These are phyloP conservation scores for Oligia latruncula DNA, from an alignment of 2,888 invertebrate species.

Conservation along the genomic window DNA sequence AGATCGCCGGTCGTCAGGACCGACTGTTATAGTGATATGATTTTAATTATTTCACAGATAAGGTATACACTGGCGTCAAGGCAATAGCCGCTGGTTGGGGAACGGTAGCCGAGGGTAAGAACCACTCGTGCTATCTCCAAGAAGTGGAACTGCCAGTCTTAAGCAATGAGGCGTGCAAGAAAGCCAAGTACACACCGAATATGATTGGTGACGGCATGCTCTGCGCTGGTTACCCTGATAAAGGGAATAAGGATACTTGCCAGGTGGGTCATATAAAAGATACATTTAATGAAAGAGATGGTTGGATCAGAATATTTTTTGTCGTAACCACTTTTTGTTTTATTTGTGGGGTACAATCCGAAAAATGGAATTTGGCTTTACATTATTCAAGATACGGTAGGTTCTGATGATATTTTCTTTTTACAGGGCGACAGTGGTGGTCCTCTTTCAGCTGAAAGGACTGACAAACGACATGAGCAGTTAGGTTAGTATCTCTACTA, in stretches of 20 bases:
- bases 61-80: conserved; percentile 90
- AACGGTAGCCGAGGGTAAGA: conserved; percentile 94
- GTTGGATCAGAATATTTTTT: not conserved
- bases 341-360: no score
- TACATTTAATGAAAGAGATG: no score
- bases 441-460: conserved; percentile 92
- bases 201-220: conserved; percentile 97
- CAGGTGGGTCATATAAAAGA: conserved; percentile 91
- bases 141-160: conserved; percentile 94
- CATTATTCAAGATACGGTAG: not conserved
- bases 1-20: not conserved
- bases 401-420: conserved; percentile 33
- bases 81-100: conserved; percentile 97
- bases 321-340: no score
- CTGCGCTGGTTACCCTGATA: conserved; percentile 94
- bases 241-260: conserved; percentile 94
- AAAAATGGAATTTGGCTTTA: not conserved
- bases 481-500: conserved; percentile 89
- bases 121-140: conserved; percentile 94
- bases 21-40: not conserved
- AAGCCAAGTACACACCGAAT: conserved; percentile 93
- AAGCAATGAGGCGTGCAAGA: conserved; percentile 92
- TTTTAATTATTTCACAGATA: conserved; percentile 69
- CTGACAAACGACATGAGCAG: conserved; percentile 93
- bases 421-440: conserved; percentile 94